Evolutionary conservation across 1,140 invertebrate genomes (phyloP), one percentile per base, ranked within the genome.

Genomic region (Holcopasites calliopsidis): DNA sequence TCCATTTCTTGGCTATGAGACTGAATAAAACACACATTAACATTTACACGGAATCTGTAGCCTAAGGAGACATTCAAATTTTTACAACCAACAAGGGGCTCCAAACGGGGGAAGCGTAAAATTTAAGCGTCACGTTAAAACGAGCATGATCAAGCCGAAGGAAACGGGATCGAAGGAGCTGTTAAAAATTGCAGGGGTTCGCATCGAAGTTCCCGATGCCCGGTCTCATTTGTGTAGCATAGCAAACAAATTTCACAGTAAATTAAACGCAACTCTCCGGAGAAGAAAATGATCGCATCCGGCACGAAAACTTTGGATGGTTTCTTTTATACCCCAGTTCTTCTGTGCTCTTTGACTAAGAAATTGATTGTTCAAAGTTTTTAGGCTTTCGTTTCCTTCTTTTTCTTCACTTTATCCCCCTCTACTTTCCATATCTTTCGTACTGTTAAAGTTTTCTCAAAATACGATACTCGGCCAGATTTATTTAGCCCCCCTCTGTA

Each of bases 321-420:
- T 38, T 52, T 52, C 47, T 31, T 52, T 66, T 28, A 44, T 31
- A 3, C 35, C 28, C 21, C 4, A 28, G 21, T 66, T n/a, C 40
- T 6, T 13, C 60, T 0, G 21, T 18, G 44, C n/a, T 26, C 47
- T 38, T 26, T 26, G 8, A 44, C 26, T 21, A 35, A 66, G 64
- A 52, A 49, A 64, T 66, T 47, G 33, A 66, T 38, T 7, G 33
- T 52, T 52, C 7, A 66, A 66, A 66, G 21, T 66, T 52, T 33
- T 8, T 8, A 4, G 3, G 2, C 11, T 2, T 58, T 16, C 13
- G 21, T 6, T 3, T 38, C 28, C 21, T n/a, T 26, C 26, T 18
- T 23, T 16, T 26, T 23, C 10, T 40, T 7, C 31, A 5, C 2
- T 40, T 28, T 28, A 11, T n/a, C 11, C 35, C 2, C 42, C 10